A percentile compares a stretch with the other conserved stretches of the same genome.
Evolutionary conservation across 2,797 vertebrate species (phyloP).

Genomic region (Mus minutoides): DNA sequence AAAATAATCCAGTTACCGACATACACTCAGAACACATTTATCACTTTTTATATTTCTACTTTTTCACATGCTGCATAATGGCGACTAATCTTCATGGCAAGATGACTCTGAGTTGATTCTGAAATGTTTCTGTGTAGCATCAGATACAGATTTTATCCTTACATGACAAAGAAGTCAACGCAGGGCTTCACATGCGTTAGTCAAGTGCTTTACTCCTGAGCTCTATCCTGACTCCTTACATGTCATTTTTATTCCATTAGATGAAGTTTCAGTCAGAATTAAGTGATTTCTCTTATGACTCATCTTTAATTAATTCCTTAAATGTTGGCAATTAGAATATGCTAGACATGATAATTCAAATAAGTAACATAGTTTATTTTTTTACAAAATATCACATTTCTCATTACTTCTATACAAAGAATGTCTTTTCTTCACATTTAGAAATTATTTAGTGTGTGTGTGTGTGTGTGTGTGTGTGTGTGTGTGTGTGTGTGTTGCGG

Average conservation of each 20-base stretch:
- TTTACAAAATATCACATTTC: not conserved
- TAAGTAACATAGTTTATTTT: not conserved
- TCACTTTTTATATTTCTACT: not conserved
- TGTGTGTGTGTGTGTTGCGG: not conserved
- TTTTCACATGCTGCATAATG: not conserved
- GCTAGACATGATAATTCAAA: not conserved
- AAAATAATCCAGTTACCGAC: not conserved
- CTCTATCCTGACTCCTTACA: not conserved
- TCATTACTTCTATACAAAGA: not conserved
- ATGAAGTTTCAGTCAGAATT: not conserved
- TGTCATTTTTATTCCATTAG: constrained; percentile 33
- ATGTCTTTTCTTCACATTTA: constrained; percentile 8
- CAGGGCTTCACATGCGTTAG: not conserved
- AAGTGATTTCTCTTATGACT: not conserved
- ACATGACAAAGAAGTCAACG: not conserved
- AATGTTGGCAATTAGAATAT: not conserved
- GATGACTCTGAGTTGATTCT: not conserved
- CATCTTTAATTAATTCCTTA: constrained; percentile 26
- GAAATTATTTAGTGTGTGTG: not conserved
- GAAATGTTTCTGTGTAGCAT: not conserved
- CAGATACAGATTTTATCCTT: not conserved
- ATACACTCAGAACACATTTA: not conserved
- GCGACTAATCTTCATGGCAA: not conserved
- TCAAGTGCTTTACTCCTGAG: not conserved
- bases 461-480: not conserved